Evolutionary conservation across 2,113 vertebrate genomes (phyloP), one percentile per base, ranked within the genome.

Genomic region (Lamprotornis superbus): DNA sequence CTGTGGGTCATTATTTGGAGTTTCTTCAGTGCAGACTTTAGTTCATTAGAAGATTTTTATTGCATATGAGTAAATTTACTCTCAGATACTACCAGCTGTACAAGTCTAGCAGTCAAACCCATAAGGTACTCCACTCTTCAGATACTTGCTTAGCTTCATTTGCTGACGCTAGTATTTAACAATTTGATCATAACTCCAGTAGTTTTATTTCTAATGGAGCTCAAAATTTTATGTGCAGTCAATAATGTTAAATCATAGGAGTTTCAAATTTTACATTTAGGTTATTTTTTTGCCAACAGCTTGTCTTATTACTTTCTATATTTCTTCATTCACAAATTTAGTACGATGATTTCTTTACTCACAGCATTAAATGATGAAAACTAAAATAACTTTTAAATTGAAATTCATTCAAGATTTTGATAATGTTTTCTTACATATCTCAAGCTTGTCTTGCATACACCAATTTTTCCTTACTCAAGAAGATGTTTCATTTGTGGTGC

Each of bases 11-110:
- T 95, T 91, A 83, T 73, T 50, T 96, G 78, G 60, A 53, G 16
- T 87, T 91, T 95, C 30, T 90, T 95, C 79, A 59, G 75, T n/a
- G 40, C 31, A 78, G 61, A 92, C 96, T 93, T 95, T 63, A 83
- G 69, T 56, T 95, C 78, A 93, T 95, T 93, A 84, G 57, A 87
- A 67, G 70, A 88, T 50, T 97, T 92, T 79, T 92, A 95, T 83
- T 97, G 69, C 74, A 78, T 44, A 67, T 60, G 39, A 93, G 71
- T 64, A 95, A 94, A 81, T 78, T 91, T 94, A 92, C 74, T 86
- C 70, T 94, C 94, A 94, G 97, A 93, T 96, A 80, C 37, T 95
- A 95, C 93, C 96, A 97, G 94, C 94, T 97, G 92, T 94, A 69
- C 49, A 97, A 97, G 97, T 76, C 83, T 89, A 81, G 92, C 95